phyloP scores from a whole-genome alignment of 2,888 invertebrate species.

The Cyclophora albipunctata region DNA sequence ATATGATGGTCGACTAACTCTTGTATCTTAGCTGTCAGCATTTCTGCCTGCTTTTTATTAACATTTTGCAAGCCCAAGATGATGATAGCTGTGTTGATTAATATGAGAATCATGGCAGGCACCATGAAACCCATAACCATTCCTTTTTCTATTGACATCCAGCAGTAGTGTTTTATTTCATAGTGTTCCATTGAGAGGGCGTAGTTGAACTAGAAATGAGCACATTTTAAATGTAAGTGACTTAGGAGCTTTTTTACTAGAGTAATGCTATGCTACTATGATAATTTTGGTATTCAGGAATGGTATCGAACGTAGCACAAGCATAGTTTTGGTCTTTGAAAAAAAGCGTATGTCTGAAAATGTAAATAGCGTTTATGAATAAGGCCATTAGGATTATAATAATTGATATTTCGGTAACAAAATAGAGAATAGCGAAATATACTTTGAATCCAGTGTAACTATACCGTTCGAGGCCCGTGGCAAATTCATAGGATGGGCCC shows the following conservation, averaged over 20 bases:
- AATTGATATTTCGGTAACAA: no score
- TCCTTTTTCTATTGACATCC: conserved; percentile 85
- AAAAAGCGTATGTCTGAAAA: no score
- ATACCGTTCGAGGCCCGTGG: no score
- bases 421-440: no score
- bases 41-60: conserved; percentile 62
- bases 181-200: conserved; percentile 81
- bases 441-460: conserved; percentile 24
- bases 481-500: no score
- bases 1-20: conserved; percentile 61
- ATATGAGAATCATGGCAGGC: conserved; percentile 80
- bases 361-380: no score
- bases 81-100: conserved; percentile 77
- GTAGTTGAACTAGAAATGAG: conserved; percentile 74
- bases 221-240: neutral
- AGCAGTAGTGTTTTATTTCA: conserved; percentile 83
- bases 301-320: no score
- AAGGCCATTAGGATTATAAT: no score
- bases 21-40: conserved; percentile 61
- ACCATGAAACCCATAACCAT: conserved; percentile 86
- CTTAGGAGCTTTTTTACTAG: neutral
- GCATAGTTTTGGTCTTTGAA: no score
- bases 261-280: no score
- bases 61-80: conserved; percentile 71
- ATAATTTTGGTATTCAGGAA: no score